Evolutionary conservation across 2,888 invertebrate species (phyloP), one percentile per base, ranked within the genome.

Genomic region (Hetaerina titia): DNA sequence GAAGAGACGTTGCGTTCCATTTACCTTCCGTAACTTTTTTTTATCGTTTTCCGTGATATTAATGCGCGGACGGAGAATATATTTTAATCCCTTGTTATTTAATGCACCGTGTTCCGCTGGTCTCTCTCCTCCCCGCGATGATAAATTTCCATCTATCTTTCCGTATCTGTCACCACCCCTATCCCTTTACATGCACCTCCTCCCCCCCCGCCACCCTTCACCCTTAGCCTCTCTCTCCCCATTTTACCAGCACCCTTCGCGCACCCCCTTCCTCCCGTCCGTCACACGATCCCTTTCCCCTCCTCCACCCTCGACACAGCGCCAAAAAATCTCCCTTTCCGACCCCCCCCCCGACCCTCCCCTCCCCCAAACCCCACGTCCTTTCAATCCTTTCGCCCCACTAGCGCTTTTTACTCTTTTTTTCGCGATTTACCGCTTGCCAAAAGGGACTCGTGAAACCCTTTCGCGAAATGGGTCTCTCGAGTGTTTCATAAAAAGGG

Each of bases 381-480:
- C 81, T 81, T 81, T 81, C 81, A 81, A 81, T 81, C 31, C 81
- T 81, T 81, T 81, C 31, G 81, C 81, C 81, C 15, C 81, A 81
- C 81, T 31, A 81, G 31, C 25, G 81, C 31, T 31, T 81, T 81
- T 81, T n/a, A 17, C 19, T 25, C 25, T 74, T 25, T 19, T 74
- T 25, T 81, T 22, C 11, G 81, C 81, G 81, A 81, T 81, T 81
- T 81, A 81, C 81, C 81, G 81, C 81, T 81, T 22, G 81, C 81
- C 81, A 81, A 81, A 81, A 81, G 81, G 81, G 81, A 81, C 81
- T 81, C 81, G 81, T 81, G 81, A 81, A 81, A 81, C 81, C 81
- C 81, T 81, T 81, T 81, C 81, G 81, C 81, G 81, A 81, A 81
- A 81, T 81, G 81, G 81, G 81, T 31, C 81, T 81, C 81, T 81